Conservation (phyloP, 2,888 invertebrate species). For the Sabatieria punctata region DNA sequence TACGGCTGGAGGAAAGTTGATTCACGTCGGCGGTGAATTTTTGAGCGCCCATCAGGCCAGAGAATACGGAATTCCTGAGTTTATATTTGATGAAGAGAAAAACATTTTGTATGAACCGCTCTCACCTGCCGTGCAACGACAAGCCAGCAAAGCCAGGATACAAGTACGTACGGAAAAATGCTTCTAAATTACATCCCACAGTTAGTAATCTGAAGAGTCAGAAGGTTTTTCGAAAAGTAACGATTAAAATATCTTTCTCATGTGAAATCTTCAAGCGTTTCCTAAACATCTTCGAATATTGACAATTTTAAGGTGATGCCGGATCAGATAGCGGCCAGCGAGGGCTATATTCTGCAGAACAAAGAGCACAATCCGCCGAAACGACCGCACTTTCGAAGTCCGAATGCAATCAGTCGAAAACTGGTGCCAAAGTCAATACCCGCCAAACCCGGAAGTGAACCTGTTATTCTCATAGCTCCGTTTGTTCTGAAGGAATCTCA, state of each 20-base stretch:
- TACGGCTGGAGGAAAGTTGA: slow-evolving; percentile 28
- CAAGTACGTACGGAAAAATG: not conserved
- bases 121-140: slow-evolving; percentile 20
- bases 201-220: too few species aligned
- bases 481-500: slow-evolving; percentile 25
- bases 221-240: too few species aligned
- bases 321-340: slow-evolving; percentile 24
- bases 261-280: not conserved
- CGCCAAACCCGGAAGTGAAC: slow-evolving; percentile 1
- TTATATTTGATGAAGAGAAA: slow-evolving; percentile 12
- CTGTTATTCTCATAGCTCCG: slow-evolving; percentile 15
- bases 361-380: slow-evolving; percentile 19
- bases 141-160: slow-evolving; percentile 11
- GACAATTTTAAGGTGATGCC: slow-evolving; percentile 23
- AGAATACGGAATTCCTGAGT: slow-evolving; percentile 19
- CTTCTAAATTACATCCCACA: too few species aligned
- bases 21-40: slow-evolving; percentile 25
- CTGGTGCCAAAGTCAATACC: too few species aligned
- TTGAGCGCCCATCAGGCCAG: slow-evolving; percentile 21
- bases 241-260: too few species aligned
- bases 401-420: slow-evolving; percentile 10
- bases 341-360: slow-evolving; percentile 26
- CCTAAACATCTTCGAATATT: not conserved
- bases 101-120: slow-evolving; percentile 29
- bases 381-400: slow-evolving; percentile 8